These are phyloP conservation scores for Acanthosepion lycidas DNA, from an alignment of 2,888 invertebrate species.

Conservation along the genomic window DNA sequence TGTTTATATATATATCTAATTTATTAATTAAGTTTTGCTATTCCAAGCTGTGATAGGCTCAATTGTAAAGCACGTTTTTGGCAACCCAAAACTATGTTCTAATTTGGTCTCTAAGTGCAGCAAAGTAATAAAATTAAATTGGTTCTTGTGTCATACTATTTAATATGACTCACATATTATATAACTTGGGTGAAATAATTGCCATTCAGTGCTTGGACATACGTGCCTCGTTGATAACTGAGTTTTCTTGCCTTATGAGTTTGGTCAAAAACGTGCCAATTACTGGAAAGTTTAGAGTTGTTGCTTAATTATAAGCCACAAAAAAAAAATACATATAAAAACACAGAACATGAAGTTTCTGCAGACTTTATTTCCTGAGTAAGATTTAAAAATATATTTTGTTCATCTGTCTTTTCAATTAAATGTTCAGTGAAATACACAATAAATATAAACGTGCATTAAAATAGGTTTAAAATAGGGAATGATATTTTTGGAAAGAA, in stretches of 20 bases:
- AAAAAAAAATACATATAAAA: background rate
- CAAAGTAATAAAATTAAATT: background rate
- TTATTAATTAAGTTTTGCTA: background rate
- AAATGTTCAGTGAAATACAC: background rate
- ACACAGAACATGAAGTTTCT: background rate
- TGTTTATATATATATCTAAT: conserved; percentile 11
- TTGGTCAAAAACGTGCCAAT: background rate
- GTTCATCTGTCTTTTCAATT: background rate
- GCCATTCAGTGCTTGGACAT: background rate
- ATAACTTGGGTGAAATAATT: background rate
- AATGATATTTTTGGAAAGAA: background rate
- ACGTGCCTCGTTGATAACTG: background rate
- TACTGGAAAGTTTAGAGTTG: background rate
- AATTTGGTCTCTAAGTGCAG: background rate
- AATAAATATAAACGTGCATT: background rate
- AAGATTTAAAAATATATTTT: background rate
- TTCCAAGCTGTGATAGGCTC: background rate
- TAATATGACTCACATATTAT: background rate
- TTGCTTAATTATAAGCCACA: background rate
- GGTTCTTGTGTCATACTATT: background rate
- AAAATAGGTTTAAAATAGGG: background rate
- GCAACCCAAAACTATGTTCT: background rate
- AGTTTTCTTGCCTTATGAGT: background rate
- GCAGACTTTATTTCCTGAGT: background rate
- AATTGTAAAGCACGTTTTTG: background rate